A percentile compares a stretch with the other conserved stretches of the same genome.
Conservation (phyloP, 2,113 vertebrate species). For the Rattus rattus region DNA sequence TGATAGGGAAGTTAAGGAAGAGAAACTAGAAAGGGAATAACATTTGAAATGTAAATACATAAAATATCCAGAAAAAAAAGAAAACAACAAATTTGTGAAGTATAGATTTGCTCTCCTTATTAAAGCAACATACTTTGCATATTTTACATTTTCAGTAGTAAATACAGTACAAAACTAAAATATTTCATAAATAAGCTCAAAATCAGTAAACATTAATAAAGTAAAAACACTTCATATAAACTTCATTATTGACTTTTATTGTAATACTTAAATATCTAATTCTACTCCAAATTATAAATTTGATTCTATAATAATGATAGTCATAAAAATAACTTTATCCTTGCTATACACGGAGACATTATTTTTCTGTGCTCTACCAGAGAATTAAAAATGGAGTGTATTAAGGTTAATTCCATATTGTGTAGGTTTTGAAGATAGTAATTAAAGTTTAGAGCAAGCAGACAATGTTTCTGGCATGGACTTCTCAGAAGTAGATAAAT, state of each 20-base stretch:
- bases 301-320: not conserved
- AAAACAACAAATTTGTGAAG: not conserved
- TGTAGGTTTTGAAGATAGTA: constrained; percentile 9
- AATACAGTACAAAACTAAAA: not conserved
- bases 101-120: not conserved
- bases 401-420: constrained; percentile 61
- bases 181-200: not conserved
- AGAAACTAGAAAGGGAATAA: no score
- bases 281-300: not conserved
- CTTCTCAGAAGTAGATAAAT: not conserved
- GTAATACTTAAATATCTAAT: not conserved
- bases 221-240: not conserved
- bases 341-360: not conserved
- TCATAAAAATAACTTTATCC: not conserved
- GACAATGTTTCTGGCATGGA: not conserved
- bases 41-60: no score
- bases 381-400: constrained; percentile 28
- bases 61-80: not conserved
- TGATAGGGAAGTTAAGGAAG: no score
- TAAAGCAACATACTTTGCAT: not conserved
- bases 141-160: not conserved
- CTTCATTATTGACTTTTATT: not conserved
- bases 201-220: constrained; percentile 8
- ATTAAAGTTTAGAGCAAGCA: constrained; percentile 60
- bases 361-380: not conserved